Evolutionary conservation across 2,888 invertebrate genomes (phyloP).

Genomic region (Acanthosepion esculentum): DNA sequence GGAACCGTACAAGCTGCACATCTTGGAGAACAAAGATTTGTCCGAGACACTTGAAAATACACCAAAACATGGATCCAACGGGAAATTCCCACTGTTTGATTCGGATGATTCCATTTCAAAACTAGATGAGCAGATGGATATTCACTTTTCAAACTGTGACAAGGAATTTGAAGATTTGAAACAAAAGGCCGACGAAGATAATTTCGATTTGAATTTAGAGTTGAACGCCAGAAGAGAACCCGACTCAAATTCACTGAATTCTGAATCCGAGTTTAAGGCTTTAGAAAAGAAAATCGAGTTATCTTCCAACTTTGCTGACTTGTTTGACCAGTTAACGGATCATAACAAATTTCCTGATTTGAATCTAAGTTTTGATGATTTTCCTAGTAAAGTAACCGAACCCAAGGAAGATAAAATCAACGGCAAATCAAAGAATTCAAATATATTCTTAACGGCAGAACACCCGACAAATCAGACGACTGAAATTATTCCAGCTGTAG

Average conservation of each 20-base stretch:
- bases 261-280: not conserved
- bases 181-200: not conserved
- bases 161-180: conserved; percentile 14
- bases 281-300: not conserved
- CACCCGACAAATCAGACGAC: not conserved
- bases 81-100: not conserved
- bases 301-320: not conserved
- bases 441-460: not conserved
- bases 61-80: not conserved
- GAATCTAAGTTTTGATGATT: not conserved
- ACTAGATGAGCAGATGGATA: conserved; percentile 3
- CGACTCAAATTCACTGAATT: not conserved
- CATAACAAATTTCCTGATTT: not conserved
- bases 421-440: not conserved
- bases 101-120: conserved; percentile 21
- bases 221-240: too few species aligned
- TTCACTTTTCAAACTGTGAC: conserved; percentile 38
- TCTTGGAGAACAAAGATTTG: not conserved
- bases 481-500: not conserved
- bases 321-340: not conserved
- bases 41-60: not conserved
- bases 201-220: not conserved
- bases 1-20: not conserved
- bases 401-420: not conserved
- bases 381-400: not conserved